These are phyloP conservation scores for Rhinogobius similis DNA, from an alignment of 2,113 vertebrate species.

Conservation along the genomic window DNA sequence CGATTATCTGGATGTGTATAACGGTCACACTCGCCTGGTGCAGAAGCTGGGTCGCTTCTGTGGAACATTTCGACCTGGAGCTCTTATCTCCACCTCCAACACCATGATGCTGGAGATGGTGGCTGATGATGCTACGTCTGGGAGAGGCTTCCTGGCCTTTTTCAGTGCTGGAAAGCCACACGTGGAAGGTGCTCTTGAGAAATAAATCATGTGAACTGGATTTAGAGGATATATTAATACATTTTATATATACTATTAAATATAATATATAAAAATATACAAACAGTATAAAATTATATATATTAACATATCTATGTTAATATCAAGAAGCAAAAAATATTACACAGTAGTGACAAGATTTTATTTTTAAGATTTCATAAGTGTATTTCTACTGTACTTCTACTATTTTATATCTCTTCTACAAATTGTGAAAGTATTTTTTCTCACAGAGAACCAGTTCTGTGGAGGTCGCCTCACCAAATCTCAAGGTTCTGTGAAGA, in stretches of 20 bases:
- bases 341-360: no score
- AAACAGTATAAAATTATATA: no score
- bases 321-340: no score
- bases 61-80: conserved; percentile 88
- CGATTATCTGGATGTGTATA: conserved; percentile 86
- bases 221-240: neutral
- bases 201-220: neutral
- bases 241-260: no score
- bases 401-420: neutral
- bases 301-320: no score
- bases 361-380: neutral
- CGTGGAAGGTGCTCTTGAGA: conserved; percentile 73
- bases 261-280: no score
- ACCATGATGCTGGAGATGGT: conserved; percentile 87
- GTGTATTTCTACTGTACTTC: no score
- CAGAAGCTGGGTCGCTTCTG: conserved; percentile 88
- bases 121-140: conserved; percentile 79
- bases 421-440: neutral
- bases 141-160: conserved; percentile 85
- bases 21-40: conserved; percentile 77
- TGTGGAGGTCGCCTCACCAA: conserved; percentile 89
- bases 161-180: conserved; percentile 85
- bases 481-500: conserved; percentile 83
- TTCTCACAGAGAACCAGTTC: conserved; percentile 83
- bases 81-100: conserved; percentile 85